phyloP scores from a whole-genome alignment of 1,140 invertebrate genomes.

The Pissodes strobi region DNA sequence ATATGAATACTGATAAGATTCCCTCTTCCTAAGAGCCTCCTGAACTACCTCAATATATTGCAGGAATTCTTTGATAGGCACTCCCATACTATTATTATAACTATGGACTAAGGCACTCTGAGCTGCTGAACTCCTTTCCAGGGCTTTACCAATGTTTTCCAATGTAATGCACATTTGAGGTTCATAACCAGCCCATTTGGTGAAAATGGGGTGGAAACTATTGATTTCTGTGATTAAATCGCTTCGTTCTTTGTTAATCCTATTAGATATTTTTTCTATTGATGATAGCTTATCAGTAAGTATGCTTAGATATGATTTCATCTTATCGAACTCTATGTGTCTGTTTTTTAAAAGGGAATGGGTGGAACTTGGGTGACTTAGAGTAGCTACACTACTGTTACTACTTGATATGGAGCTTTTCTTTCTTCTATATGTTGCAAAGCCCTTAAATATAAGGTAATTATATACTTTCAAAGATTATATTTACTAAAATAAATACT shows the following conservation, averaged over 20 bases:
- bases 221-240: conserved; percentile 63
- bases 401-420: conserved; percentile 57
- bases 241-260: conserved; percentile 70
- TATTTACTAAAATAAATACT: conserved; percentile 40
- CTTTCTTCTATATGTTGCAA: conserved; percentile 68
- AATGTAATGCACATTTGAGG: conserved; percentile 60
- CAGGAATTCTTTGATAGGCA: conserved; percentile 71
- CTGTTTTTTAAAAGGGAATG: conserved; percentile 57
- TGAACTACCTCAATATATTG: conserved; percentile 71
- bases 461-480: neutral
- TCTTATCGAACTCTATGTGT: conserved; percentile 68
- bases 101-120: conserved; percentile 60
- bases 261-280: conserved; percentile 68
- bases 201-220: conserved; percentile 63
- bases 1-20: conserved; percentile 72
- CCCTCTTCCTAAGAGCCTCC: conserved; percentile 68
- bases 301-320: conserved; percentile 66
- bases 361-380: conserved; percentile 35
- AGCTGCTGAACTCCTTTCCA: conserved; percentile 59
- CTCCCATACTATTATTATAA: conserved; percentile 52
- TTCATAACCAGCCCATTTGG: conserved; percentile 61
- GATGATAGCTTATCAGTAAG: conserved; percentile 68
- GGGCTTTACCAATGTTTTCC: conserved; percentile 57
- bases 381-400: conserved; percentile 61
- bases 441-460: conserved; percentile 61